These are phyloP conservation scores for Papilio polyxenes DNA, from an alignment of 1,140 invertebrate species.

Conservation along the genomic window DNA sequence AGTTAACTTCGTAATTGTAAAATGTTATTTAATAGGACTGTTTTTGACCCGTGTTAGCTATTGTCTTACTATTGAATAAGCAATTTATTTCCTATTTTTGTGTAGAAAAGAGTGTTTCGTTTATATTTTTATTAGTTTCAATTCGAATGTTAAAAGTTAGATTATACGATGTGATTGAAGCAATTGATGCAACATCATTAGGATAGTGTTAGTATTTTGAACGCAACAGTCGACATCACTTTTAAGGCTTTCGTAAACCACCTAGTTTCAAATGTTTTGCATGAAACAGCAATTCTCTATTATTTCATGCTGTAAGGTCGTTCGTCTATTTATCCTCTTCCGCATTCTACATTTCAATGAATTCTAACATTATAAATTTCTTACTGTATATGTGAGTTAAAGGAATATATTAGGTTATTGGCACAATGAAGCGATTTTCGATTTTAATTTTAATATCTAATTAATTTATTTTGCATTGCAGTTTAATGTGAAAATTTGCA, in stretches of 20 bases:
- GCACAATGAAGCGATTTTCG: too few species aligned
- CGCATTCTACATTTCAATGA: background rate
- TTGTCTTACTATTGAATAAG: too few species aligned
- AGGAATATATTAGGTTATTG: too few species aligned
- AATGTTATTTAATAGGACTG: too few species aligned
- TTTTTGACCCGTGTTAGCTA: too few species aligned
- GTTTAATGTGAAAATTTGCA: background rate
- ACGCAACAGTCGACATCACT: background rate
- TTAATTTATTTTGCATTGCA: too few species aligned
- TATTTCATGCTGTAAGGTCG: constrained; percentile 8
- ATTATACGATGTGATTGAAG: background rate
- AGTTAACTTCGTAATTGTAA: too few species aligned
- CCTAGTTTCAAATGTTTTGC: constrained; percentile 20
- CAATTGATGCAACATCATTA: constrained; percentile 15
- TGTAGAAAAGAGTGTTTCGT: too few species aligned
- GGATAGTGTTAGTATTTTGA: constrained; percentile 7
- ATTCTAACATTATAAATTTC: background rate
- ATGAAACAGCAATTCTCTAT: constrained; percentile 7
- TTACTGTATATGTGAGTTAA: background rate
- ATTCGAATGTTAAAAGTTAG: too few species aligned
- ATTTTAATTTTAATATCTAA: too few species aligned
- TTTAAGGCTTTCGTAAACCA: constrained; percentile 5
- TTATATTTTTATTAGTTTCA: too few species aligned
- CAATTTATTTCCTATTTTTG: too few species aligned
- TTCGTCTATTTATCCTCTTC: background rate